These are phyloP conservation scores for Montipora cactus DNA, from an alignment of 64 coral and sea anemone species.

Conservation along the genomic window DNA sequence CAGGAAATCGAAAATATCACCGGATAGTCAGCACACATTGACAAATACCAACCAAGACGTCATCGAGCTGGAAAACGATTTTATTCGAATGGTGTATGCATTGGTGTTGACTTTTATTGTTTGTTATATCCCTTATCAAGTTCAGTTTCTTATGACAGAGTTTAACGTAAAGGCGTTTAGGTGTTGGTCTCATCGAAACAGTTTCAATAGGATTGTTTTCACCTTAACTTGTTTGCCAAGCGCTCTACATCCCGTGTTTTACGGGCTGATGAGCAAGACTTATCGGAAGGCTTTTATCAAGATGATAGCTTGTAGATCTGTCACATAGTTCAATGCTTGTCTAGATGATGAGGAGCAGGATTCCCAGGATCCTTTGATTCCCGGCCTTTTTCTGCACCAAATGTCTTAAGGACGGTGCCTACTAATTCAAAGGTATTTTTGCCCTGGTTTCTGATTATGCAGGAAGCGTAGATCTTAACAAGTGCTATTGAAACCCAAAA, in stretches of 20 bases:
- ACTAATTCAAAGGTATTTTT: no score
- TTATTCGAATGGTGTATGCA: constrained; percentile 67
- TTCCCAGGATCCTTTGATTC: no score
- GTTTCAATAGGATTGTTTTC: not conserved
- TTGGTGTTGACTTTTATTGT: constrained; percentile 66
- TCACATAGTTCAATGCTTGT: not conserved
- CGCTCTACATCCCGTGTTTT: constrained; percentile 69
- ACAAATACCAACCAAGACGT: constrained; percentile 9
- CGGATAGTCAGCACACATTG: not conserved
- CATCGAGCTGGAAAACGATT: constrained; percentile 42
- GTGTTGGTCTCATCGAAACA: constrained; percentile 26
- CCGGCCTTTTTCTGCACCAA: no score
- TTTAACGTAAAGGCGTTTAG: not conserved
- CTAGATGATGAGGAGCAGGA: no score
- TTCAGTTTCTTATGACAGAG: constrained; percentile 50
- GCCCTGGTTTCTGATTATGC: no score
- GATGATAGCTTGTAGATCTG: constrained; percentile 37
- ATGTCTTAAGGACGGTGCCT: no score
- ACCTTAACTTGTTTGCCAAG: constrained; percentile 56
- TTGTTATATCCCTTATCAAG: constrained; percentile 70
- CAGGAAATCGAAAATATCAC: not conserved
- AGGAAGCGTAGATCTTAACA: no score
- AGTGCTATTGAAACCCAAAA: no score
- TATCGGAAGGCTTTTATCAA: constrained; percentile 59
- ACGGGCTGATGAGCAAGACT: constrained; percentile 74